These are phyloP conservation scores for Aythya fuligula DNA, from an alignment of 2,797 vertebrate species.

Conservation along the genomic window DNA sequence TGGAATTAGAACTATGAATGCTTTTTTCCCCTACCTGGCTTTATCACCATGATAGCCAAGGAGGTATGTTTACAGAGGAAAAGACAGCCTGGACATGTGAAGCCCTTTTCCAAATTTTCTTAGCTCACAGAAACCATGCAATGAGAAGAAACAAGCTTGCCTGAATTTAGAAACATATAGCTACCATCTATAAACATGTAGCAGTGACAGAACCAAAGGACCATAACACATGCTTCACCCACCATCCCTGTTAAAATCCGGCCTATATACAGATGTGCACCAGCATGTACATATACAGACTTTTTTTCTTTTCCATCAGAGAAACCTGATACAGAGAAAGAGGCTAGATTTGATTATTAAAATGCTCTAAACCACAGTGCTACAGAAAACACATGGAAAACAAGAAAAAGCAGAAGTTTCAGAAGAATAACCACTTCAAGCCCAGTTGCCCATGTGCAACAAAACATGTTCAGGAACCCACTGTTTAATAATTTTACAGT, in stretches of 20 bases:
- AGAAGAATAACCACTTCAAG: background rate
- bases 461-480: background rate
- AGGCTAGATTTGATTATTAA: background rate
- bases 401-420: background rate
- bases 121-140: background rate
- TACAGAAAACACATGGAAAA: conserved; percentile 4
- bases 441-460: background rate
- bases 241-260: background rate
- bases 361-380: background rate
- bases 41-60: background rate
- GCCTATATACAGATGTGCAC: background rate
- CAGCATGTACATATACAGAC: background rate
- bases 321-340: background rate
- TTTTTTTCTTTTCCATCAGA: background rate
- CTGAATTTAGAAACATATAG: background rate
- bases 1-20: background rate
- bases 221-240: background rate
- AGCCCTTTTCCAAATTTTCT: background rate
- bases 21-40: background rate
- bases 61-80: background rate
- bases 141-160: background rate
- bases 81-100: background rate
- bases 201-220: background rate
- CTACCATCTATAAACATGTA: background rate
- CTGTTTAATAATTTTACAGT: conserved; percentile 3